These are phyloP conservation scores for Arothron firmamentum DNA, from an alignment of 2,113 vertebrate genomes.

Conservation along the genomic window DNA sequence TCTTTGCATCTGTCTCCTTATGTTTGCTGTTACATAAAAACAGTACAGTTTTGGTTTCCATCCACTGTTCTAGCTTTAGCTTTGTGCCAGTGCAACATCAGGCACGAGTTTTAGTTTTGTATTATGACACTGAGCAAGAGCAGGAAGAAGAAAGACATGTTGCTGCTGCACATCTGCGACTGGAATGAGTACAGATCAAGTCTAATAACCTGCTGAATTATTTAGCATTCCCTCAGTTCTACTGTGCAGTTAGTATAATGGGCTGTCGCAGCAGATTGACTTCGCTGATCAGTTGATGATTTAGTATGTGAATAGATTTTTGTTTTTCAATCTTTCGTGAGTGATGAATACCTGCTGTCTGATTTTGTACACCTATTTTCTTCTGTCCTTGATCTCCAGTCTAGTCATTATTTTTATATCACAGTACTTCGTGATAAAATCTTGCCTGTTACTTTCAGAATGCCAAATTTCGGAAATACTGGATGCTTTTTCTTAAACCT, in stretches of 20 bases:
- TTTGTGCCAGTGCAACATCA: slow-evolving; percentile 10
- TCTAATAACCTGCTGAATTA: slow-evolving; percentile 70
- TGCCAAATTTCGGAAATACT: no score
- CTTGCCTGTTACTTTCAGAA: no score
- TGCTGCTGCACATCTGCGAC: slow-evolving; percentile 22
- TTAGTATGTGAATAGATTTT: slow-evolving; percentile 42
- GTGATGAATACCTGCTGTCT: slow-evolving; percentile 39
- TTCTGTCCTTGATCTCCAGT: not conserved
- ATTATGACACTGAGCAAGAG: slow-evolving; percentile 21
- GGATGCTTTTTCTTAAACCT: no score
- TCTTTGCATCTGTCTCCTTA: no score
- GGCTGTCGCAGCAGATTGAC: slow-evolving; percentile 61
- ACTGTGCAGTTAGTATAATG: slow-evolving; percentile 63
- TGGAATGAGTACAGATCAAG: slow-evolving; percentile 61
- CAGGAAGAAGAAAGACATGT: slow-evolving; percentile 14
- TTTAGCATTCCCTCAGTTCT: slow-evolving; percentile 60
- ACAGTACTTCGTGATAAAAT: no score
- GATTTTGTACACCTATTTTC: slow-evolving; percentile 14
- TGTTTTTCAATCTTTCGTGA: slow-evolving; percentile 31
- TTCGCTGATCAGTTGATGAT: slow-evolving; percentile 52
- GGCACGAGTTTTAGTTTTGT: slow-evolving; percentile 12
- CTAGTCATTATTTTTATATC: not conserved
- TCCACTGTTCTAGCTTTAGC: slow-evolving; percentile 9
- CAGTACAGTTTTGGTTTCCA: no score
- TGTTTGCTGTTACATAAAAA: no score